Conservation (phyloP, 2,888 invertebrate genomes). For the Rambutsinella grinnellia region DNA sequence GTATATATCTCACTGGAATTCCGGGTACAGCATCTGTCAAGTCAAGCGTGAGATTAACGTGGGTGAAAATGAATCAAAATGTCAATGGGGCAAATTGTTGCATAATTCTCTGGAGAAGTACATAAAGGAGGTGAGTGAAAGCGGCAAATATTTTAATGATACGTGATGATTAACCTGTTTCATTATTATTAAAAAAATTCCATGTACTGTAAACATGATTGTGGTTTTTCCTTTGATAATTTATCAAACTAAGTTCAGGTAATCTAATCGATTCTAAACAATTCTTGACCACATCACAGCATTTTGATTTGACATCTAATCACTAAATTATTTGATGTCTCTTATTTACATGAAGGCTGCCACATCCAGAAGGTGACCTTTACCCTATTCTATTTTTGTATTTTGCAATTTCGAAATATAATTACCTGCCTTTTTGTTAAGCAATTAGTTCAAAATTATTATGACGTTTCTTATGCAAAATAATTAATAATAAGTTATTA, state of each 20-base stretch:
- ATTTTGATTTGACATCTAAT: too few relatives aligned
- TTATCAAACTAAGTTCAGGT: too few relatives aligned
- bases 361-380: not conserved
- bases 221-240: not conserved
- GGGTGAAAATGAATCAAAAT: too few relatives aligned
- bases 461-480: not conserved
- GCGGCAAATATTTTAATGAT: not conserved
- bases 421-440: not conserved
- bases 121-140: not conserved
- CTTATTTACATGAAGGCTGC: not conserved
- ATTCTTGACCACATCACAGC: too few relatives aligned
- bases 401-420: not conserved
- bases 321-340: too few relatives aligned
- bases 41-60: too few relatives aligned
- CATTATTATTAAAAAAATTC: too few relatives aligned
- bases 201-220: not conserved
- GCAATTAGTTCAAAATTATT: not conserved
- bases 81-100: not conserved
- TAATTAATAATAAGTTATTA: not conserved
- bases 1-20: not conserved
- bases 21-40: slow-evolving; percentile 30
- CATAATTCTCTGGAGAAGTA: not conserved
- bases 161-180: too few relatives aligned
- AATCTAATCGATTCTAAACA: too few relatives aligned
- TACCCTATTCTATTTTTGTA: not conserved